Conservation (phyloP, 30 jellyfish, hydroid and myxozoan species). For the Phacellophora camtschatica region DNA sequence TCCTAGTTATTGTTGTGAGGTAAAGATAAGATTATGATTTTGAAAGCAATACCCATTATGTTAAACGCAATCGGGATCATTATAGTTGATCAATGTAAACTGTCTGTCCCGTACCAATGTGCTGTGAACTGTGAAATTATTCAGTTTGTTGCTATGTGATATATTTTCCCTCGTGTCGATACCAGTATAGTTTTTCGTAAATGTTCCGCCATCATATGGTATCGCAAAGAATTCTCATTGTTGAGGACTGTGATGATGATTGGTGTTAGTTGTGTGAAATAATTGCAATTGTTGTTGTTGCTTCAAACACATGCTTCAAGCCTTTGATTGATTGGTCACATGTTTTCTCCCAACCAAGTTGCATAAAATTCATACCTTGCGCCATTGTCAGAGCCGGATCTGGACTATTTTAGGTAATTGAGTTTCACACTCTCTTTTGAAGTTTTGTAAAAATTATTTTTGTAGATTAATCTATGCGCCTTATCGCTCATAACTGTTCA, state of each 20-base stretch:
- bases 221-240: neutral
- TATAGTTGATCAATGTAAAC: conserved; percentile 23
- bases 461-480: too few species aligned
- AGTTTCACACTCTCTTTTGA: too few species aligned
- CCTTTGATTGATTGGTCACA: too few species aligned
- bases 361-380: too few species aligned
- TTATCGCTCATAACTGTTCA: too few species aligned
- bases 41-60: conserved; percentile 32
- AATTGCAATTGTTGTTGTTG: too few species aligned
- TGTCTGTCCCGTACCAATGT: conserved; percentile 33
- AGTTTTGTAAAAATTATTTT: too few species aligned
- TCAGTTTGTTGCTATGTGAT: conserved; percentile 21
- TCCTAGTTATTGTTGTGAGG: neutral
- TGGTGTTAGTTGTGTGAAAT: neutral
- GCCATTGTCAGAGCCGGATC: too few species aligned
- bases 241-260: neutral
- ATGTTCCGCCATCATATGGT: neutral
- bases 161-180: conserved; percentile 30
- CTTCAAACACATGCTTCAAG: too few species aligned
- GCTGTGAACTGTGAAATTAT: conserved; percentile 19
- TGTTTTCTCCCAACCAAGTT: too few species aligned
- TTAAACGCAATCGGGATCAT: conserved; percentile 51
- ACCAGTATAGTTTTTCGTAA: neutral
- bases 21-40: neutral
- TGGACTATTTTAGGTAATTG: too few species aligned